These are phyloP conservation scores for Phylloscopus collybita DNA, from an alignment of 2,797 vertebrate species.

Conservation along the genomic window DNA sequence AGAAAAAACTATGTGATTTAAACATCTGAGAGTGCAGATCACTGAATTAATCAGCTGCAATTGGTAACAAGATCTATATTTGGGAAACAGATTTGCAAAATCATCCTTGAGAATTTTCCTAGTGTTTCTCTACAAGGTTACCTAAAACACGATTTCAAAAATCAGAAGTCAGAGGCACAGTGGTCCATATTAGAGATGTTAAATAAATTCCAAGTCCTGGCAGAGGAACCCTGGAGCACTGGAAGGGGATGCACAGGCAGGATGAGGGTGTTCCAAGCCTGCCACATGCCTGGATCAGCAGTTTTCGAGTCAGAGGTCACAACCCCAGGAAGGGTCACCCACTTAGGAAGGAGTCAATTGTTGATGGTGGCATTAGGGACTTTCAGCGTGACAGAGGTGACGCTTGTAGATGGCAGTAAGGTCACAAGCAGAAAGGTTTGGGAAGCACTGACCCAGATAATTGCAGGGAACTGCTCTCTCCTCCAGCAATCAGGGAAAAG, in stretches of 20 bases:
- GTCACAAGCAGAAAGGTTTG: conserved; percentile 7
- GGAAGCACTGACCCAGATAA: conserved; percentile 51
- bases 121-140: not conserved
- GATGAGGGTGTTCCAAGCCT: not conserved
- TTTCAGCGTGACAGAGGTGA: conserved; percentile 30
- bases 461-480: not conserved
- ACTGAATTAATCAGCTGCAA: not conserved
- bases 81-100: not conserved
- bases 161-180: not conserved
- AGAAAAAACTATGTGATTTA: not conserved
- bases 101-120: not conserved
- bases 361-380: not conserved
- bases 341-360: conserved; percentile 11
- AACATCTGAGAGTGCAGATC: not conserved
- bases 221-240: not conserved
- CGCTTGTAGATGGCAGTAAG: not conserved
- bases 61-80: not conserved
- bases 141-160: not conserved
- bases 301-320: not conserved
- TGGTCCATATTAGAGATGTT: not conserved
- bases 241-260: not conserved
- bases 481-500: not conserved
- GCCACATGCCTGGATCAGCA: conserved; percentile 5
- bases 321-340: conserved; percentile 24
- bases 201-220: not conserved